Base-by-base conservation (phyloP, 2,797 vertebrate species). In the Mionectes olivaceus region DNA sequence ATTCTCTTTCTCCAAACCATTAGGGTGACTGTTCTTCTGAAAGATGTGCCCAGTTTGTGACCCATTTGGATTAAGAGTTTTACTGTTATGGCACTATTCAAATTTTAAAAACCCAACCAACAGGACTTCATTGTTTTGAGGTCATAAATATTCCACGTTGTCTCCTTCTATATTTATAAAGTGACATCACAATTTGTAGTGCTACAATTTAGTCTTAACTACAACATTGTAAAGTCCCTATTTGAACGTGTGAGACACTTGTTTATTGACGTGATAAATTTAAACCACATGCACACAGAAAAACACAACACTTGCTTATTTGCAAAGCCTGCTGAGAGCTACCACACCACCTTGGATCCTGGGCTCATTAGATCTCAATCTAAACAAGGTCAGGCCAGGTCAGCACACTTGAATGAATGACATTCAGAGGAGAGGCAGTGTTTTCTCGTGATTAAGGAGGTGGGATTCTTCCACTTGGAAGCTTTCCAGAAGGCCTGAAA, bases 351-450 rank as follows among this genome's bases (percentile, higher is more conserved):
- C 95, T 88, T 64, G 74, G 89, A 43, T 21, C 8, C 9, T 27
- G 70, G 94, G 89, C 95, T 96, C 95, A 91, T 96, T 95, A 95
- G 90, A 91, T 95, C 95, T 87, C 93, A 92, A 85, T 94, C 93
- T 91, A 92, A 94, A 94, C 90, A 93, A 89, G 94, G 96, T 96
- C 96, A 94, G 82, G 87, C 87, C 60, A 94, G 95, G 90, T 95
- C 94, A 96, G 89, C 22, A 37, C 81, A 35, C 78, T 83, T 69
- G 87, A 95, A 92, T 95, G 90, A 95, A 87, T 71, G 95, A 94
- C 93, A 91, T 91, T 92, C 69, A 89, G 88, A 85, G 81, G 50
- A 65, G 44, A 93, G 83, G 56, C 74, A 59, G 79, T 9, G 76
- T n/a, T 84, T 86, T 56, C 69, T 53, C 1, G 1, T 94, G 96